These are phyloP conservation scores for Nephrocerus scutellatus DNA, from an alignment of 2,888 invertebrate genomes.

Conservation along the genomic window DNA sequence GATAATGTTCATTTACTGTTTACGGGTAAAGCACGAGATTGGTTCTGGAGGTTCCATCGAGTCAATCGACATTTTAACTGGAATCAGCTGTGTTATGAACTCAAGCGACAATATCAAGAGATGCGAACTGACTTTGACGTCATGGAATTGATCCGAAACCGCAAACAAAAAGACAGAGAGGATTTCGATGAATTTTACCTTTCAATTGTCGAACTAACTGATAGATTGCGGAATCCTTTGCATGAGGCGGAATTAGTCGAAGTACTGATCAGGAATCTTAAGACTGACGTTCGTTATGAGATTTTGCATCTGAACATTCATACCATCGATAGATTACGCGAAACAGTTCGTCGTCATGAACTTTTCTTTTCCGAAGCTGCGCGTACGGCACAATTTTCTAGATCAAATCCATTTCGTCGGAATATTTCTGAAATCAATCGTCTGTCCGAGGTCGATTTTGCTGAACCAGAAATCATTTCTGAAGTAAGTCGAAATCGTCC, in stretches of 20 bases:
- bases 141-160: constrained; percentile 5
- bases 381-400: background rate
- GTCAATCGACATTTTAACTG: too few species aligned
- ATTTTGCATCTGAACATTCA: background rate
- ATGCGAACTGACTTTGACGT: too few species aligned
- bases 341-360: constrained; percentile 1
- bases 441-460: too few species aligned
- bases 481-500: too few species aligned
- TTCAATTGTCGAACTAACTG: background rate
- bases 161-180: constrained; percentile 4
- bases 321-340: constrained; percentile 1
- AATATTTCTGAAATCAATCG: constrained; percentile 1
- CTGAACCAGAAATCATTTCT: too few species aligned
- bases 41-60: too few species aligned
- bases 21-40: too few species aligned
- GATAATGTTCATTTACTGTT: too few species aligned
- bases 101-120: too few species aligned
- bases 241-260: constrained; percentile 2
- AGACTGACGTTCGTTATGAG: constrained; percentile 1
- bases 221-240: background rate
- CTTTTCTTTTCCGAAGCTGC: background rate
- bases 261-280: constrained; percentile 3
- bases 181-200: constrained; percentile 4
- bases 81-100: too few species aligned
- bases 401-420: background rate